A percentile compares a stretch with the other conserved stretches of the same genome.
phyloP scores from a whole-genome alignment of 2,113 vertebrate genomes.

The Oncorhynchus masou region DNA sequence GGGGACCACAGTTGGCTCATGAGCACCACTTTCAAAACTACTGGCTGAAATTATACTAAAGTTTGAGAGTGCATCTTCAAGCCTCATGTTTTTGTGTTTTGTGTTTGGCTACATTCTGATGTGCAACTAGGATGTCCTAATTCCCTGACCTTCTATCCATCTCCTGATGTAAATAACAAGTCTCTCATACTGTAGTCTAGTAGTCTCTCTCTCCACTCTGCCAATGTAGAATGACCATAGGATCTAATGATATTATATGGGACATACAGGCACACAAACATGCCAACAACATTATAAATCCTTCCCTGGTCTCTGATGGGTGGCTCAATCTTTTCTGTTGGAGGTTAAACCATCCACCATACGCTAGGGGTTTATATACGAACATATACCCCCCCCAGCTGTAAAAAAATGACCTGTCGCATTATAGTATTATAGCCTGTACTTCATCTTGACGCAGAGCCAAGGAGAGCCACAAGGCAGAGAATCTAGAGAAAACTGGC shows the following conservation, averaged over 20 bases:
- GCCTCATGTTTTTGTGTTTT: too few species aligned
- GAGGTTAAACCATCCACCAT: not conserved
- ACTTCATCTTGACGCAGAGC: conserved; percentile 28
- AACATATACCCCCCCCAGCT: conserved; percentile 1
- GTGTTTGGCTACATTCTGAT: too few species aligned
- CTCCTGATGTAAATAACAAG: too few species aligned
- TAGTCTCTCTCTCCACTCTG: too few species aligned
- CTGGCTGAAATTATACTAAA: too few species aligned
- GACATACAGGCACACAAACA: not conserved
- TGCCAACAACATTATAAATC: not conserved
- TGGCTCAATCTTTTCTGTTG: not conserved
- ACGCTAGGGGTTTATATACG: not conserved
- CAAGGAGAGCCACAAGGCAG: not conserved
- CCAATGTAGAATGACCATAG: too few species aligned
- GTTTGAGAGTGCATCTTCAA: too few species aligned
- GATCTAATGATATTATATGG: not conserved
- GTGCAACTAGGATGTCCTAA: too few species aligned
- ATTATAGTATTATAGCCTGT: conserved; percentile 26
- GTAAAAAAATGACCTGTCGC: conserved; percentile 14
- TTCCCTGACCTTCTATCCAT: too few species aligned
- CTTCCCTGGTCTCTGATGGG: not conserved
- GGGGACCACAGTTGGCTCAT: too few species aligned
- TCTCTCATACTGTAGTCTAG: too few species aligned
- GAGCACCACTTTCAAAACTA: too few species aligned
- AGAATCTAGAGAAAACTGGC: not conserved